Percentiles rank a stretch among this genome's conserved stretches.
phyloP scores from a whole-genome alignment of 2,797 vertebrate species.

The Varecia variegata region DNA sequence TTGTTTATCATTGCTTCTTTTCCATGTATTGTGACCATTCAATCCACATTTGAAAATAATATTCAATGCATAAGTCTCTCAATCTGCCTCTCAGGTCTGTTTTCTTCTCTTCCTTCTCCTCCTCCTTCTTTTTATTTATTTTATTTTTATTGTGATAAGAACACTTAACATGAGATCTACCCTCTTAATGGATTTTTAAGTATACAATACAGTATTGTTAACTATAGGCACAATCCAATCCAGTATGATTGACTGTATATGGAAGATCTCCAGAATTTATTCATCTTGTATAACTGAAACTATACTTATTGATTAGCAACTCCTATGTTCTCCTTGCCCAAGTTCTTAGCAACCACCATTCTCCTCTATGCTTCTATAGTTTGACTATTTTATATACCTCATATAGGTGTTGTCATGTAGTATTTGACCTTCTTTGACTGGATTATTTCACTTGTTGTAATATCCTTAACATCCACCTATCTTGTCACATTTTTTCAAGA shows the following conservation, averaged over 20 bases:
- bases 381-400: neutral
- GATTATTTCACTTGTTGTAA: neutral
- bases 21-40: neutral
- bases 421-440: neutral
- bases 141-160: neutral
- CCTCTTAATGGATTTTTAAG: neutral
- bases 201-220: neutral
- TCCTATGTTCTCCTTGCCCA: neutral
- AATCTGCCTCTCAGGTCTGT: neutral
- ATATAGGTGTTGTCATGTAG: neutral
- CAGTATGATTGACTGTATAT: neutral
- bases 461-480: neutral
- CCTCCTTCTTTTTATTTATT: neutral
- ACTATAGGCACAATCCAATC: neutral
- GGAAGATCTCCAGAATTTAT: neutral
- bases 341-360: neutral
- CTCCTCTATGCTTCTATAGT: neutral
- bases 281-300: neutral
- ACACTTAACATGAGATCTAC: neutral
- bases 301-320: neutral
- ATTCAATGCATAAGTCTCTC: neutral
- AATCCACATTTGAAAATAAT: neutral
- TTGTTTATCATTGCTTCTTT: neutral
- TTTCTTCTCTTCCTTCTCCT: neutral
- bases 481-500: neutral